phyloP scores from a whole-genome alignment of 2,797 vertebrate species.

The Garrulus glandarius region DNA sequence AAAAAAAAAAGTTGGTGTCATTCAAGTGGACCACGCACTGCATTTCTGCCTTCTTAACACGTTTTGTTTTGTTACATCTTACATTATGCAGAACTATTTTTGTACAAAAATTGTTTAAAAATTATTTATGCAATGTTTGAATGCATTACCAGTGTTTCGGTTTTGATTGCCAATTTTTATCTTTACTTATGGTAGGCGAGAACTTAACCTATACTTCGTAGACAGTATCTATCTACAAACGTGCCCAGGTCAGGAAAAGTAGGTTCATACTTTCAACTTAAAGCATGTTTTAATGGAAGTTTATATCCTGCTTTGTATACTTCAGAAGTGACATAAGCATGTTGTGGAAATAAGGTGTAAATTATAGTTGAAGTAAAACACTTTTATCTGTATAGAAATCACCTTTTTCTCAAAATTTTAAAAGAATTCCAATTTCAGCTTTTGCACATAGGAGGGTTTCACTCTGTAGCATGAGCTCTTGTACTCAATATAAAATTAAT shows the following conservation, averaged over 20 bases:
- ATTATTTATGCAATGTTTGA: constrained; percentile 86
- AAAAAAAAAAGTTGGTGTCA: constrained; percentile 60
- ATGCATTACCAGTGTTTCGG: constrained; percentile 84
- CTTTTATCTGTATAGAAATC: constrained; percentile 71
- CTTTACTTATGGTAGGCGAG: constrained; percentile 76
- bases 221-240: constrained; percentile 74
- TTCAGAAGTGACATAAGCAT: constrained; percentile 76
- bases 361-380: constrained; percentile 72
- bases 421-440: constrained; percentile 66
- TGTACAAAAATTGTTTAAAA: constrained; percentile 92
- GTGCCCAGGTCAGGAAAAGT: constrained; percentile 75
- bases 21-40: constrained; percentile 72
- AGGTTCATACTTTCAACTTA: constrained; percentile 69
- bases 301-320: constrained; percentile 71
- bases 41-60: constrained; percentile 81
- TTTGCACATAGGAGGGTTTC: constrained; percentile 76
- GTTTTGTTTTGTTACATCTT: constrained; percentile 86
- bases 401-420: constrained; percentile 71
- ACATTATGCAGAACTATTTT: constrained; percentile 96
- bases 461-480: constrained; percentile 76
- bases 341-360: constrained; percentile 75
- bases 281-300: constrained; percentile 78
- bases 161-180: constrained; percentile 84
- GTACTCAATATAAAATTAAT: constrained; percentile 68
- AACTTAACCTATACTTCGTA: constrained; percentile 76